These are phyloP conservation scores for Hippoglossus stenolepis DNA, from an alignment of 2,113 vertebrate species.

Conservation along the genomic window DNA sequence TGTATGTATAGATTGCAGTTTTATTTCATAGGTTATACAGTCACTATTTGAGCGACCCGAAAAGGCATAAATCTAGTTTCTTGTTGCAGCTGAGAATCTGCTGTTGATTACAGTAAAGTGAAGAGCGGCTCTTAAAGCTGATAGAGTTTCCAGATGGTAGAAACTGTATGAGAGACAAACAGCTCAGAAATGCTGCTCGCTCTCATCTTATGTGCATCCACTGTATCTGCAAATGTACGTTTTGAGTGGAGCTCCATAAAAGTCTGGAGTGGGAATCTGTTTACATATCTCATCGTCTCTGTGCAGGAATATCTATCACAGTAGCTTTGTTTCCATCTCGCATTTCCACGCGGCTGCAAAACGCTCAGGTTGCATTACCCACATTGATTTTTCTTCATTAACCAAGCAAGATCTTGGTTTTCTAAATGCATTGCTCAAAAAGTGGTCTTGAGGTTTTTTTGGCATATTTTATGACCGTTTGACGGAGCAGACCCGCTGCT, in stretches of 20 bases:
- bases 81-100: constrained; percentile 64
- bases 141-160: constrained; percentile 74
- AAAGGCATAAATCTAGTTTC: constrained; percentile 58
- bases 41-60: constrained; percentile 29
- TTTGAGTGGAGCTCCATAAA: constrained; percentile 59
- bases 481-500: background rate
- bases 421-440: background rate
- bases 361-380: background rate
- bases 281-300: constrained; percentile 60
- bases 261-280: constrained; percentile 68
- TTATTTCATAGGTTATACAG: constrained; percentile 55
- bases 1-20: constrained; percentile 24
- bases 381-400: constrained; percentile 9
- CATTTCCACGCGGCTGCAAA: constrained; percentile 20
- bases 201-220: constrained; percentile 15
- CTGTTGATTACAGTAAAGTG: constrained; percentile 73
- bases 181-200: constrained; percentile 39
- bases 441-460: background rate
- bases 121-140: constrained; percentile 59
- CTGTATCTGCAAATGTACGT: constrained; percentile 24
- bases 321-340: constrained; percentile 12
- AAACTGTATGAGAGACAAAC: constrained; percentile 58
- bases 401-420: background rate
- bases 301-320: constrained; percentile 24
- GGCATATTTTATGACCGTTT: background rate